phyloP scores from a whole-genome alignment of 2,888 invertebrate species.

The Danaus chrysippus region DNA sequence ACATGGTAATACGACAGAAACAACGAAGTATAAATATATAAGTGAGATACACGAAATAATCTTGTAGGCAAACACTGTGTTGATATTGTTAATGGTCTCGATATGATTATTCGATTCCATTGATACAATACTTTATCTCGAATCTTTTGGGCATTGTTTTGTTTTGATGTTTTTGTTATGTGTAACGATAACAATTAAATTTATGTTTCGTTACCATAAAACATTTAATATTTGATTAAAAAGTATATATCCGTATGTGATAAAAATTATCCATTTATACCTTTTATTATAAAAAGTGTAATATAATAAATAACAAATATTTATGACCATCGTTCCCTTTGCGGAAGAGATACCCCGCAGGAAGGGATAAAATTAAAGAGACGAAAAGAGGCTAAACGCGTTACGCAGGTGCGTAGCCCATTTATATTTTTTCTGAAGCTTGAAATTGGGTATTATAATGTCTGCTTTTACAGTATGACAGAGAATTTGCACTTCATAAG shows the following conservation, averaged over 20 bases:
- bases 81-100: neutral
- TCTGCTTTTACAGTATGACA: no score
- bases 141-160: no score
- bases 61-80: neutral
- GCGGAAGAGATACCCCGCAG: conserved; percentile 31
- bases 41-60: neutral
- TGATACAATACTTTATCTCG: neutral
- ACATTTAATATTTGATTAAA: no score
- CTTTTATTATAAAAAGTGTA: no score
- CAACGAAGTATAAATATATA: conserved; percentile 4
- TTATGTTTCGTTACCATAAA: no score
- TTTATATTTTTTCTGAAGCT: conserved; percentile 70
- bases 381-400: conserved; percentile 29
- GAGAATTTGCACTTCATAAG: no score
- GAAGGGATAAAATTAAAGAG: conserved; percentile 41
- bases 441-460: conserved; percentile 73
- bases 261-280: no score
- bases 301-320: no score
- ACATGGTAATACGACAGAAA: conserved; percentile 5
- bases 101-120: neutral
- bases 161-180: no score
- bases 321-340: conserved; percentile 32
- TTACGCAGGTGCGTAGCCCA: conserved; percentile 39
- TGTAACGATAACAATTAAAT: neutral
- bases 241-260: no score